Base-by-base conservation (phyloP, 2,113 vertebrate genomes). In the Ranitomeya variabilis region DNA sequence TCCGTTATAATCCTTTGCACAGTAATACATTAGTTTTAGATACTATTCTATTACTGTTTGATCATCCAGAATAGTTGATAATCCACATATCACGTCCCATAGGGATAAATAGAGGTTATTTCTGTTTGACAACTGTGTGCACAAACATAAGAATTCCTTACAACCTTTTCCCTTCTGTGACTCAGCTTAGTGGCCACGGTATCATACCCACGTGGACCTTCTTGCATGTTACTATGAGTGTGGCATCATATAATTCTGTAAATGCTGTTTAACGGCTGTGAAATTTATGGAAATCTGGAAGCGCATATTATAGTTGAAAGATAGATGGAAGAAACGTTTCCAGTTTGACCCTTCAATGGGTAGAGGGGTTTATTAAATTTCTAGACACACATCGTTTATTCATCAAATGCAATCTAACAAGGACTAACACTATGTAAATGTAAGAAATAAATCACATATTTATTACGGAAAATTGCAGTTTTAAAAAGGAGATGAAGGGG, bases 301-400 rank as follows among this genome's bases (percentile, higher is more conserved):
- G 14, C 9, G 64, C 59, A 64, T 45, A 86, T 86, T 86, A 78
- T 62, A 64, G 54, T 60, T 78, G 85, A 86, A 21, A 86, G 85
- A 86, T 86, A 71, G 71, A 86, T 86, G 85, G 74, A 86, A n/a
- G 78, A 77, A 77, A 60, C 51, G 85, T 78, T 51, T 78, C 31
- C 45, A 26, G 31, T 23, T 7, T 86, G 85, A 86, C 85, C 85
- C 73, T 77, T 86, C 4, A 55, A 7, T 3, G 21, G n/a, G 31
- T 23, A 74, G 54, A 73, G 51, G 67, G 66, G 67, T 74, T 85
- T 71, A 85, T 77, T 16, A 78, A 19, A 78, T 86, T 64, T 78
- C 55, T n/a, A 86, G 71, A 64, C 71, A 86, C 73, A 76, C 77
- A 64, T 86, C 51, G 55, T 86, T 76, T 83, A 83, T 66, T 83